Percentiles rank a stretch among this genome's conserved stretches.
Conservation (phyloP, 2,113 vertebrate genomes). For the Rhabdornis inornatus region DNA sequence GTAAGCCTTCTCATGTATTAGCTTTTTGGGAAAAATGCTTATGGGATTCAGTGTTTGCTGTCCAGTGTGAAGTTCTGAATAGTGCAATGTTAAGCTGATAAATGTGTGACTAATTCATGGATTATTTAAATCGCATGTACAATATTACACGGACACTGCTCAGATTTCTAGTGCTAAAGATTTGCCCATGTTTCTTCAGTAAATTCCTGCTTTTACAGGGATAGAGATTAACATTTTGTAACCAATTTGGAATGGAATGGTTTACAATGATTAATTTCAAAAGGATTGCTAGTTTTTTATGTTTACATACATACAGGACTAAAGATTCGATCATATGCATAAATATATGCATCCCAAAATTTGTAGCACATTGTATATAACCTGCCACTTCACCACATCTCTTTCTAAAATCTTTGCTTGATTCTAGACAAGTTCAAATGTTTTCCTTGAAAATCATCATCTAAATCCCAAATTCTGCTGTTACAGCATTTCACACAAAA, state of each 20-base stretch:
- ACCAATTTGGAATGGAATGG: background rate
- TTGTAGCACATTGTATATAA: background rate
- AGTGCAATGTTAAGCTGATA: background rate
- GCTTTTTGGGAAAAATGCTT: background rate
- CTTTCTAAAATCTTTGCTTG: background rate
- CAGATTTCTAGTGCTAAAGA: constrained; percentile 9
- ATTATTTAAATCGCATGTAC: constrained; percentile 46
- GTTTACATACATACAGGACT: background rate
- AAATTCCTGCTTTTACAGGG: constrained; percentile 49
- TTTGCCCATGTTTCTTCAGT: background rate
- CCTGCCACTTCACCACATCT: background rate
- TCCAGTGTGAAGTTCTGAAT: background rate
- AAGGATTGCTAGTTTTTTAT: background rate
- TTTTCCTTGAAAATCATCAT: background rate
- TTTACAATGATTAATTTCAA: background rate
- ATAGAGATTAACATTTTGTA: constrained; percentile 7
- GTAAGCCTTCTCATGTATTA: background rate
- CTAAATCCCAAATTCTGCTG: background rate
- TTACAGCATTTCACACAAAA: background rate
- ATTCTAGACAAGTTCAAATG: background rate
- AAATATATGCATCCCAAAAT: background rate
- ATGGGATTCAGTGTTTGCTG: background rate
- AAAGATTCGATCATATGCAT: background rate
- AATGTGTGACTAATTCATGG: constrained; percentile 49
- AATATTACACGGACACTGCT: background rate